phyloP scores from a whole-genome alignment of 1,140 invertebrate genomes.

The Daktulosphaira vitifoliae region DNA sequence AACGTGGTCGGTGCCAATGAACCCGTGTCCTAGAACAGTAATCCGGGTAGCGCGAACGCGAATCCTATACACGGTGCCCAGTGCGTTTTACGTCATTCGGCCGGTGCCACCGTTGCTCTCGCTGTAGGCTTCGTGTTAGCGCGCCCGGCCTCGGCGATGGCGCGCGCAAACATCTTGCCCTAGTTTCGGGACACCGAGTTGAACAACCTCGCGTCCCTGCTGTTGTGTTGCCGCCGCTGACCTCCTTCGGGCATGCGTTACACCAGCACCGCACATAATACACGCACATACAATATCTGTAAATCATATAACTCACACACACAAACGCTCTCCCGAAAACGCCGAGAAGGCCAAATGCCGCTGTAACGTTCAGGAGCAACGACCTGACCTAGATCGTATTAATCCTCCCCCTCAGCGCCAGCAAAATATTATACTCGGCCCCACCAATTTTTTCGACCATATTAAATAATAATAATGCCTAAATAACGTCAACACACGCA shows the following conservation, averaged over 20 bases:
- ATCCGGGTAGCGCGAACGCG: background rate
- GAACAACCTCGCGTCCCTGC: constrained; percentile 29
- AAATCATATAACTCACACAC: background rate
- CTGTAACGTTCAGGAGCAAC: constrained; percentile 6
- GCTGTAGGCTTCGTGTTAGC: background rate
- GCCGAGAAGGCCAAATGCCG: constrained; percentile 22
- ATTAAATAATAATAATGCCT: too few relatives aligned
- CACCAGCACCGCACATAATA: background rate
- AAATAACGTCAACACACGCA: too few relatives aligned
- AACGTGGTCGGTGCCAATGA: constrained; percentile 31
- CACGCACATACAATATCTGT: background rate
- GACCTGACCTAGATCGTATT: constrained; percentile 18
- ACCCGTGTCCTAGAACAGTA: constrained; percentile 29
- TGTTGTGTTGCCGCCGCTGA: constrained; percentile 19
- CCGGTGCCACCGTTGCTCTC: background rate
- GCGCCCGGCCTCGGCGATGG: background rate
- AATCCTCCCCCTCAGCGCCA: background rate
- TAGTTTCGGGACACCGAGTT: constrained; percentile 6
- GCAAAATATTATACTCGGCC: background rate
- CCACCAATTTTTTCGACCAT: background rate
- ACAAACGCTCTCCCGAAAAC: constrained; percentile 16
- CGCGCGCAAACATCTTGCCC: constrained; percentile 12
- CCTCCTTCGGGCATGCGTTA: constrained; percentile 9
- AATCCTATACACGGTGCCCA: constrained; percentile 7
- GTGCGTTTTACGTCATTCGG: background rate